These are phyloP conservation scores for Callimorpha dominula DNA, from an alignment of 2,888 invertebrate species.

Conservation along the genomic window DNA sequence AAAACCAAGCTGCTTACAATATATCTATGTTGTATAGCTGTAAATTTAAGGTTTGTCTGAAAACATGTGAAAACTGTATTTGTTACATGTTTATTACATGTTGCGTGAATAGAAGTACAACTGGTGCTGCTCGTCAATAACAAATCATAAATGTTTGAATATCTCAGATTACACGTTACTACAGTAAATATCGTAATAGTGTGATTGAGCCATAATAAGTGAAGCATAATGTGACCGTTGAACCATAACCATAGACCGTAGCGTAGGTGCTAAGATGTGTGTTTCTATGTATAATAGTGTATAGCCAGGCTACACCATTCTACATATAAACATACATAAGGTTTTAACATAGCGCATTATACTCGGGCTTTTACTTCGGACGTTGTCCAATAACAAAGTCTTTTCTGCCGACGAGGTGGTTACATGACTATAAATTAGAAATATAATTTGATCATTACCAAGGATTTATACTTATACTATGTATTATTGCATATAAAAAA, in stretches of 20 bases:
- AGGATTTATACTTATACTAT: conserved; percentile 25
- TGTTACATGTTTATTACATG: neutral
- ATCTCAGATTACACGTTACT: conserved; percentile 1
- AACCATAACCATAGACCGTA: conserved; percentile 37
- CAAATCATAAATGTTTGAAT: neutral
- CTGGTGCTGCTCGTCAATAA: conserved; percentile 3
- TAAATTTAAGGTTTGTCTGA: neutral
- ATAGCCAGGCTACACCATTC: conserved; percentile 11
- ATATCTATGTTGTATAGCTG: neutral
- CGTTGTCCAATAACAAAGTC: neutral
- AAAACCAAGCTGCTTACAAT: neutral
- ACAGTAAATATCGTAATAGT: conserved; percentile 2
- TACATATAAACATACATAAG: neutral
- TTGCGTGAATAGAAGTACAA: conserved; percentile 10
- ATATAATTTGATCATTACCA: conserved; percentile 8
- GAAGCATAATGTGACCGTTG: conserved; percentile 44
- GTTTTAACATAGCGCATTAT: neutral
- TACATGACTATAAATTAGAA: conserved; percentile 4
- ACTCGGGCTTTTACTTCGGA: neutral
- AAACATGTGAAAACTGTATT: neutral
- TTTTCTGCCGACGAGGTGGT: neutral
- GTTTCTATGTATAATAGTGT: too few species aligned
- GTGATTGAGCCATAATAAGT: conserved; percentile 37
- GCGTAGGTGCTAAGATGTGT: conserved; percentile 28
- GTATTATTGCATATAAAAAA: neutral